Percentiles rank a stretch among this genome's conserved stretches.
phyloP scores from a whole-genome alignment of 1,140 invertebrate species.

The Subanguina moxae region DNA sequence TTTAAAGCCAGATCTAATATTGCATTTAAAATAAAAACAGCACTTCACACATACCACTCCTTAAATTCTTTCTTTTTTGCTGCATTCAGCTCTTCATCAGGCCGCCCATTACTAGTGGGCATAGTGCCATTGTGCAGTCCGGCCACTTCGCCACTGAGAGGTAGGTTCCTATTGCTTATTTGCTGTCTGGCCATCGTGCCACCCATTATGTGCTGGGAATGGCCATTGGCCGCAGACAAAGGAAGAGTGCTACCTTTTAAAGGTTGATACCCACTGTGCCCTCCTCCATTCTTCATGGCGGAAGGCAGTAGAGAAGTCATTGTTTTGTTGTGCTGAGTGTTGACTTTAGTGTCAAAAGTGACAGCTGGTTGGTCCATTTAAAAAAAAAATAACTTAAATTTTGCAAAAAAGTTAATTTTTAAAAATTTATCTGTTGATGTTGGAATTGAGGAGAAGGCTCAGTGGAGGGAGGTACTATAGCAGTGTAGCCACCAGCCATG shows the following conservation, averaged over 20 bases:
- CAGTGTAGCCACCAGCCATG: constrained; percentile 1
- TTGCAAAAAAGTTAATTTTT: not conserved
- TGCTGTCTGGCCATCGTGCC: not conserved
- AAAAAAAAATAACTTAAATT: too few species aligned
- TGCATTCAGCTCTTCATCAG: not conserved
- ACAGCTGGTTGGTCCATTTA: not conserved
- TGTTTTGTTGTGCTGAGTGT: not conserved
- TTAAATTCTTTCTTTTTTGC: constrained; percentile 12
- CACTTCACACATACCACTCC: constrained; percentile 11
- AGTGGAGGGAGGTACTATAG: not conserved
- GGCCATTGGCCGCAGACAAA: not conserved
- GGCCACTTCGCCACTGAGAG: not conserved
- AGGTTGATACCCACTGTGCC: not conserved
- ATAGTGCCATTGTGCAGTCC: not conserved
- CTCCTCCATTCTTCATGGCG: not conserved
- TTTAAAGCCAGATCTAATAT: too few species aligned
- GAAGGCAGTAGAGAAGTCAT: not conserved
- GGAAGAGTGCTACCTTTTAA: not conserved
- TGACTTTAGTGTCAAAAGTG: not conserved
- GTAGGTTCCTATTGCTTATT: not conserved
- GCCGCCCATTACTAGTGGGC: not conserved
- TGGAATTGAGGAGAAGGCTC: constrained; percentile 12
- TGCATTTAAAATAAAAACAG: not conserved
- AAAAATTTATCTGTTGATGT: not conserved
- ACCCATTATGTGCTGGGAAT: not conserved